Base-by-base conservation (phyloP, 1,140 invertebrate genomes). In the Cyrtorhinus lividipennis region DNA sequence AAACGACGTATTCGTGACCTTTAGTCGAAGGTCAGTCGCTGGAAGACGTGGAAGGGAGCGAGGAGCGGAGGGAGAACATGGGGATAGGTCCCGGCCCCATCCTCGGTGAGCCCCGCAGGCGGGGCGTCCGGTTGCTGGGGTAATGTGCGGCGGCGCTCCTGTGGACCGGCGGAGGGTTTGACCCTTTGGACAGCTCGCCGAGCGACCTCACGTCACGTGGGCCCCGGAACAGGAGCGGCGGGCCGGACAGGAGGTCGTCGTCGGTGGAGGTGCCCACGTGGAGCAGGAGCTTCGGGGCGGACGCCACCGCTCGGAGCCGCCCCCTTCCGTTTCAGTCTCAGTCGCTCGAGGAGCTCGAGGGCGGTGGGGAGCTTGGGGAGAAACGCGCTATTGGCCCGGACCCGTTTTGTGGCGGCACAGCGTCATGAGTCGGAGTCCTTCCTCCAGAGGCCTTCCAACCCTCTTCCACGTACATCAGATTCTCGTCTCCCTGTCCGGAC, bases 391-490 rank as follows among this genome's bases (percentile, higher is more conserved):
- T 53, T 53, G 48, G 48, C 12, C 48, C 48, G 48, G 48, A 53
- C 10, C 48, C 48, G 48, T 53, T 53, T 20, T 53, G 48, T 10
- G 20, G 5, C 12, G 48, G 48, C 10, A 53, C 10, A 53, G 48
- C 48, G 10, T 53, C 48, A 20, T 15, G 48, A 53, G 48, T 12
- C 10, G 48, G 48, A 12, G 48, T 53, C 48, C 48, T 53, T 53
- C 48, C 48, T 13, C 48, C 48, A 22, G 12, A 15, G 48, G 48
- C 5, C 48, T 53, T 53, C 48, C 48, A 53, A 53, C 48, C 48
- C 24, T 65, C 64, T 23, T 62, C 57, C 45, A 27, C 58, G 30
- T 26, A 57, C 61, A 65, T 64, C 65, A 64, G 20, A 66, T 66
- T 57, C 63, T 66, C 62, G 65, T 64, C 56, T 66, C 63, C 65